These are phyloP conservation scores for Sylvia atricapilla DNA, from an alignment of 2,113 vertebrate species.

Conservation along the genomic window DNA sequence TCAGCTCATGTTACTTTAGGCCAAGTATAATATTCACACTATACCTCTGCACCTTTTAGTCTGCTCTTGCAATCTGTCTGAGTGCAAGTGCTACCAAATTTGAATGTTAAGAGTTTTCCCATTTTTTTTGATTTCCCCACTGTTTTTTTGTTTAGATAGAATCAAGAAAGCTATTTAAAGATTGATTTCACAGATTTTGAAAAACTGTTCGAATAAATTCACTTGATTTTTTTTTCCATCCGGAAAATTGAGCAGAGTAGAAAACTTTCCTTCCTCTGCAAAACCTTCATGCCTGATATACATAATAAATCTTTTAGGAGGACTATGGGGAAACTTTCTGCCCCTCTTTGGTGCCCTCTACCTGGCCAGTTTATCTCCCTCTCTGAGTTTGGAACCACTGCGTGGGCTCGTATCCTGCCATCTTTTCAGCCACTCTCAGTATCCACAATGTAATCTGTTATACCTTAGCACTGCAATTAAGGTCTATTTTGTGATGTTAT, in stretches of 20 bases:
- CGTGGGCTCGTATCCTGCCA: not conserved
- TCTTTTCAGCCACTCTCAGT: not conserved
- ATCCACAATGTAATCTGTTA: not conserved
- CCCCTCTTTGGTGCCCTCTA: not conserved
- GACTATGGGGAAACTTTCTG: not conserved
- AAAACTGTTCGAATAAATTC: not conserved
- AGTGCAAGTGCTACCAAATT: not conserved
- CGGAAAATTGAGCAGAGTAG: not conserved
- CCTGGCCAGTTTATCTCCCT: not conserved
- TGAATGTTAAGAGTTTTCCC: not conserved
- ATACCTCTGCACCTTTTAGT: not conserved
- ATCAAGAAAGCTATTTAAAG: not conserved
- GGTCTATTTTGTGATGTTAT: not conserved
- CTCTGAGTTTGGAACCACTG: not conserved
- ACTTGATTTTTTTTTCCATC: not conserved
- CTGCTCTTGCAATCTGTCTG: not conserved
- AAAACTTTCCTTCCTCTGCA: not conserved
- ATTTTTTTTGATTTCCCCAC: not conserved
- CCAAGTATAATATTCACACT: not conserved
- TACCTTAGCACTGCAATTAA: not conserved
- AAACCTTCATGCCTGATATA: not conserved
- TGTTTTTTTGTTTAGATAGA: not conserved
- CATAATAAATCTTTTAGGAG: not conserved
- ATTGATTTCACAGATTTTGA: not conserved
- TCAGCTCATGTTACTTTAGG: not conserved